Percentiles rank a stretch among this genome's conserved stretches.
Evolutionary conservation across 2,888 invertebrate species (phyloP).

Genomic region (Ditula angustiorana): DNA sequence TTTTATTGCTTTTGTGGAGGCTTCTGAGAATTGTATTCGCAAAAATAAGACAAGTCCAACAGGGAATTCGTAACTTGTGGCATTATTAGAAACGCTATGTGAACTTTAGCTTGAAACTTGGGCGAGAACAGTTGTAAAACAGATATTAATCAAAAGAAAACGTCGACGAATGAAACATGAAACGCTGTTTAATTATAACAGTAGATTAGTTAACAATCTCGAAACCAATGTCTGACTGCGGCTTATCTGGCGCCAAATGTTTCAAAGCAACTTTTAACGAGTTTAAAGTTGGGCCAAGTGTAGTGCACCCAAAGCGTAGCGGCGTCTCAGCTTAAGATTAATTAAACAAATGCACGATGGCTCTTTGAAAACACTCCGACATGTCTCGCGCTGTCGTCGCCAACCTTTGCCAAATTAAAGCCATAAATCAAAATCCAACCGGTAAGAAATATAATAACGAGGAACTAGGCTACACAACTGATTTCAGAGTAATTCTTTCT

Average conservation of each 20-base stretch:
- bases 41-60: background rate
- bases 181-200: slow-evolving; percentile 80
- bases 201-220: slow-evolving; percentile 82
- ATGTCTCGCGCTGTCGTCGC: slow-evolving; percentile 84
- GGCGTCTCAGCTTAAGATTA: slow-evolving; percentile 80
- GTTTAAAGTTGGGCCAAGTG: slow-evolving; percentile 83
- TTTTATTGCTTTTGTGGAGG: slow-evolving; percentile 58
- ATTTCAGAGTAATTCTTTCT: slow-evolving; percentile 21
- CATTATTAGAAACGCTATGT: slow-evolving; percentile 20
- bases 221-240: slow-evolving; percentile 78
- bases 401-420: slow-evolving; percentile 84
- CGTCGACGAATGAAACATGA: slow-evolving; percentile 60
- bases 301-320: slow-evolving; percentile 77
- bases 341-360: slow-evolving; percentile 85
- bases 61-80: slow-evolving; percentile 7
- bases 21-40: background rate
- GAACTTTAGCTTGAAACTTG: slow-evolving; percentile 12
- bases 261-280: slow-evolving; percentile 85
- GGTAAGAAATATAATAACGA: slow-evolving; percentile 81
- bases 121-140: slow-evolving; percentile 39
- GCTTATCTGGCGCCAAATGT: slow-evolving; percentile 86
- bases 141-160: slow-evolving; percentile 46
- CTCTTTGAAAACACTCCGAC: slow-evolving; percentile 85
- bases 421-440: slow-evolving; percentile 83
- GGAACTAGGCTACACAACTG: slow-evolving; percentile 59